phyloP scores from a whole-genome alignment of 1,140 invertebrate species.

The Ridgeia piscesae region DNA sequence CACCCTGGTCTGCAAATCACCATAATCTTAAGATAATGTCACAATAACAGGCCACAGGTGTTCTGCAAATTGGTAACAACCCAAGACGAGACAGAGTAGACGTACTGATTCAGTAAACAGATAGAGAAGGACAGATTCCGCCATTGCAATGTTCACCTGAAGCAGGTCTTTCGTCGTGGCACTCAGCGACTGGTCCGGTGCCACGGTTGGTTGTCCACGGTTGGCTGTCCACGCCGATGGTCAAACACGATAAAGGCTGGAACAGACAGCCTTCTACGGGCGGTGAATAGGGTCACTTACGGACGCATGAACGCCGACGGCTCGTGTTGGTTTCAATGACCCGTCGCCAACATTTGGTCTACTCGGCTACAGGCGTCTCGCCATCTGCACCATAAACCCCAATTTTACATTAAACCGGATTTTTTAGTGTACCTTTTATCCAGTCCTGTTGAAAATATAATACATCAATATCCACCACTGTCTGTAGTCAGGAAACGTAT shows the following conservation, averaged over 20 bases:
- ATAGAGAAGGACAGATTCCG: not conserved
- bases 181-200: not conserved
- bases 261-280: not conserved
- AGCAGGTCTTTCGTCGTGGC: no score
- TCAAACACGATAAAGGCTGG: not conserved
- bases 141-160: not conserved
- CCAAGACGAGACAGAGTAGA: not conserved
- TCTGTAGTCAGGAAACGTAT: no score
- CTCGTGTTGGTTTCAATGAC: not conserved
- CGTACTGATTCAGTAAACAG: not conserved
- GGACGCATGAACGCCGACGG: no score
- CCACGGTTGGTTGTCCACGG: not conserved
- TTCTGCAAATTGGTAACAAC: not conserved
- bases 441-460: no score
- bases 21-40: not conserved
- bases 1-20: not conserved
- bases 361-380: not conserved
- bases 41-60: not conserved
- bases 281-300: not conserved
- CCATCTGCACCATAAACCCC: no score
- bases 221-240: not conserved
- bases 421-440: no score
- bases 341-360: not conserved
- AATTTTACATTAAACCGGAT: no score
- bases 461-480: no score